Conservation (phyloP, 53 echinoderm and acorn worm genomes). For the Astropecten irregularis region DNA sequence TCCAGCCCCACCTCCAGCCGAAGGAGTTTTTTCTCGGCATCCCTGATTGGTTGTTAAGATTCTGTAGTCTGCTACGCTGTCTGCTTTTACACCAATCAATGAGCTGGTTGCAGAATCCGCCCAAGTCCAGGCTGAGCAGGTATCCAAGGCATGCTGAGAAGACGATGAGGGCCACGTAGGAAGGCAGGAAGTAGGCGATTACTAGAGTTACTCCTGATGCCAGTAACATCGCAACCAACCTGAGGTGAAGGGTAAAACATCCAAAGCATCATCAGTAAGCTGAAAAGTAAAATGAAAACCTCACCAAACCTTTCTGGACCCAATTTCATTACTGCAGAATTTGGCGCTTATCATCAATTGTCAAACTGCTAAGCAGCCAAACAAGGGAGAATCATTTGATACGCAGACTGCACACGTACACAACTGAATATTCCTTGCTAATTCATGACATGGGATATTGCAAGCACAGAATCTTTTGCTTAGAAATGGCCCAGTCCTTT, state of each 20-base stretch:
- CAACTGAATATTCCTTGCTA: too few relatives aligned
- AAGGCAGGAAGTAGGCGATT: conserved; percentile 70
- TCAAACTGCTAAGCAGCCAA: too few relatives aligned
- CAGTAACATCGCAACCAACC: conserved; percentile 78
- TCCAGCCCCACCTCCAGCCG: conserved; percentile 80
- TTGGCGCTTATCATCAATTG: too few relatives aligned
- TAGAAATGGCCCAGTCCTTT: too few relatives aligned
- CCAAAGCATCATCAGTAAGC: too few relatives aligned
- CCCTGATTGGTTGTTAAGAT: conserved; percentile 19
- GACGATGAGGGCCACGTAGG: conserved; percentile 59
- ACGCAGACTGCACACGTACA: too few relatives aligned
- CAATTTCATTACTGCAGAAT: not conserved
- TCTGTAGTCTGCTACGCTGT: conserved; percentile 51
- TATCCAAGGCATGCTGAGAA: conserved; percentile 79
- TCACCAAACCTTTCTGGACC: not conserved
- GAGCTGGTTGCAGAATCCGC: conserved; percentile 45
- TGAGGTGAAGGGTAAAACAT: too few relatives aligned
- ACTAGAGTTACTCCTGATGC: conserved; percentile 53
- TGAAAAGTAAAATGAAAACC: not conserved
- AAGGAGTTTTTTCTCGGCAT: conserved; percentile 1
- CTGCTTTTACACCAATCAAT: conserved; percentile 10
- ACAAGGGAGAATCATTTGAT: too few relatives aligned
- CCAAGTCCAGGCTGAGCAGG: conserved; percentile 80
- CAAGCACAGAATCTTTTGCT: too few relatives aligned
- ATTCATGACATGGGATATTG: too few relatives aligned